These are phyloP conservation scores for Halcyon badia DNA, from an alignment of 2,797 vertebrate genomes.

Conservation along the genomic window DNA sequence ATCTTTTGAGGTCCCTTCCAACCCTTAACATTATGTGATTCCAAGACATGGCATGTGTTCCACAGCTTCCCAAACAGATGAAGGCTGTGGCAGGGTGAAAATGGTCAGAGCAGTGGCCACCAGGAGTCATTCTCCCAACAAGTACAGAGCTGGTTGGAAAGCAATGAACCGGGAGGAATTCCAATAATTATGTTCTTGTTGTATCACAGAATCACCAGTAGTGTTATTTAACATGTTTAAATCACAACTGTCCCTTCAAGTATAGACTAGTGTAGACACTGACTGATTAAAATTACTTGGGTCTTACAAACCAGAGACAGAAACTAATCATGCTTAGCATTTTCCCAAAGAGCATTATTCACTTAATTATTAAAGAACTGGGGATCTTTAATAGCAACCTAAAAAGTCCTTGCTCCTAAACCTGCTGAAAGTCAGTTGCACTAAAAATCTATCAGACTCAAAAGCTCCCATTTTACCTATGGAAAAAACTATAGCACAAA, in stretches of 20 bases:
- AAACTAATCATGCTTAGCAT: background rate
- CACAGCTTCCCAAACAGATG: conserved; percentile 13
- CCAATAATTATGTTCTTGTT: background rate
- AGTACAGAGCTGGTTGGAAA: background rate
- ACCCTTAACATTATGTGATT: no score
- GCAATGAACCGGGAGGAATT: background rate
- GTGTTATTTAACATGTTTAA: background rate
- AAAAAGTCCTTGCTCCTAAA: background rate
- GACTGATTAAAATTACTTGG: background rate
- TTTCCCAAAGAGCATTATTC: background rate
- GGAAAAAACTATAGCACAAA: background rate
- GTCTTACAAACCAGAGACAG: background rate
- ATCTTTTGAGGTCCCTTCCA: no score
- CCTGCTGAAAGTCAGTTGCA: accelerated
- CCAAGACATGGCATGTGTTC: conserved; percentile 4
- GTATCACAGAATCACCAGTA: background rate
- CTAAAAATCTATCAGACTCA: background rate
- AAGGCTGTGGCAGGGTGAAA: conserved; percentile 11
- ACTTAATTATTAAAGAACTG: background rate
- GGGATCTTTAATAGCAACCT: background rate
- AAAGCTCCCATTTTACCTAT: background rate
- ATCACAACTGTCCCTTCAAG: background rate
- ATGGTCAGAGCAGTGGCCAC: background rate
- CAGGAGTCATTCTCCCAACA: background rate
- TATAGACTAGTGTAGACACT: background rate